Percentiles rank a stretch among this genome's conserved stretches.
These are phyloP conservation scores for Cochlearius cochlearius DNA, from an alignment of 2,113 vertebrate genomes.

Conservation along the genomic window DNA sequence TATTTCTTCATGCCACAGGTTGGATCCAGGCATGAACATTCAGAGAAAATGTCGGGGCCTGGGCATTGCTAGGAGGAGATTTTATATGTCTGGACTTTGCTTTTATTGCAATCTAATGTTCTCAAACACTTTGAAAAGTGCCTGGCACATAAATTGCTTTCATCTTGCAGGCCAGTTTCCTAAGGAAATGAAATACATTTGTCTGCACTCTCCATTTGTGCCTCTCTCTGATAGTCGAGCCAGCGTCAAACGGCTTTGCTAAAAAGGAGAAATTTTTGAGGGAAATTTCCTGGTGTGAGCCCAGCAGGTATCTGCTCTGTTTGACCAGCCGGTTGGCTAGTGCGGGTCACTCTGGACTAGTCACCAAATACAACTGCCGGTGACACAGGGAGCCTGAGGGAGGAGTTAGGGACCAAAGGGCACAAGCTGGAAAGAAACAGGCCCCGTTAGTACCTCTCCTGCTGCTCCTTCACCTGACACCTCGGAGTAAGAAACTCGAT, in stretches of 20 bases:
- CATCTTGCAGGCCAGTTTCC: not conserved
- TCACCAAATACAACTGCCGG: not conserved
- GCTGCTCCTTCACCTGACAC: not conserved
- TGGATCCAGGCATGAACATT: not conserved
- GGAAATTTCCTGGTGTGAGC: not conserved
- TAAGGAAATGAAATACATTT: not conserved
- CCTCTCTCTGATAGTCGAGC: not conserved
- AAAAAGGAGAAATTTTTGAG: not conserved
- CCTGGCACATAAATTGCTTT: not conserved
- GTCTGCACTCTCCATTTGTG: not conserved
- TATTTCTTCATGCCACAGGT: not conserved
- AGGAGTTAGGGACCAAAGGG: not conserved
- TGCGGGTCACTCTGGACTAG: not conserved
- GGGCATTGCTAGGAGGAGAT: rapidly evolving
- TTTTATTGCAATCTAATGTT: not conserved
- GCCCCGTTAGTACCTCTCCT: not conserved
- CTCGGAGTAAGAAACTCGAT: not conserved
- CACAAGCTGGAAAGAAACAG: not conserved
- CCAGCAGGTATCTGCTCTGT: not conserved
- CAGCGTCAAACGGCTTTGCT: not conserved
- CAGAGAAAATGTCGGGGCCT: rapidly evolving
- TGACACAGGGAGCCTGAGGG: too few relatives aligned
- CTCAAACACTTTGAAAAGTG: too few relatives aligned
- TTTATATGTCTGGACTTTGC: not conserved
- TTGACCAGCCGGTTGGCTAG: not conserved